Base-by-base conservation (phyloP, 2,888 invertebrate species). In the Enchytraeus crypticus region DNA sequence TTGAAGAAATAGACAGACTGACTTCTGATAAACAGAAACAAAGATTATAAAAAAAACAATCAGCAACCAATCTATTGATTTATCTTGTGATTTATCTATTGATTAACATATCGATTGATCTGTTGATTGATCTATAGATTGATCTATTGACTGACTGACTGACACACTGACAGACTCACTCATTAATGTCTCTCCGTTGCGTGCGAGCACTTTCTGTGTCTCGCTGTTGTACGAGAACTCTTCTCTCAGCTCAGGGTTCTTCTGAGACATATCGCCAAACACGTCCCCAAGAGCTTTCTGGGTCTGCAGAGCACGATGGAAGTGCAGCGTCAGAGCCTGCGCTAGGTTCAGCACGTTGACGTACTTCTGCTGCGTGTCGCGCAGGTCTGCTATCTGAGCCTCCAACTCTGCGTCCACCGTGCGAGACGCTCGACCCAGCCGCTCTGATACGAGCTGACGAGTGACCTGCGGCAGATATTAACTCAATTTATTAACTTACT, bases 161-260 rank as follows among this genome's bases (percentile, higher is more conserved):
- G n/a, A 14, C 5, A 57, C 29, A 46, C 11, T 26, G 3, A 49
- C 8, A 21, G 72, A 60, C 54, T 11, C 64, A 78, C 78, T 74
- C 58, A 95, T 81, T 68, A 97, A 82, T 60, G 90, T 86, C 80
- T 96, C 95, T 5, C 95, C 95, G 80, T 96, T 95, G 80, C 91
- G 90, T 30, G 88, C 88, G 64, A 97, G 83, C 72, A 90, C 89
- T 72, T 91, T 85, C 82, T 97, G 95, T 59, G 93, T 93, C 82
- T 95, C 95, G 32, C 92, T 90, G 81, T 96, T 96, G 79, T 92
- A 92, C 53, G 89, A 84, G 81, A 96, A 95, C 80, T 91, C 90
- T 73, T 92, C 90, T 80, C 93, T 91, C 56, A 97, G 83, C 78
- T 95, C 93, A 0, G 95, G 93, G 64, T 92, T 92, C 79, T 93